phyloP scores from a whole-genome alignment of 2,888 invertebrate species.

The Pheosia tremula region DNA sequence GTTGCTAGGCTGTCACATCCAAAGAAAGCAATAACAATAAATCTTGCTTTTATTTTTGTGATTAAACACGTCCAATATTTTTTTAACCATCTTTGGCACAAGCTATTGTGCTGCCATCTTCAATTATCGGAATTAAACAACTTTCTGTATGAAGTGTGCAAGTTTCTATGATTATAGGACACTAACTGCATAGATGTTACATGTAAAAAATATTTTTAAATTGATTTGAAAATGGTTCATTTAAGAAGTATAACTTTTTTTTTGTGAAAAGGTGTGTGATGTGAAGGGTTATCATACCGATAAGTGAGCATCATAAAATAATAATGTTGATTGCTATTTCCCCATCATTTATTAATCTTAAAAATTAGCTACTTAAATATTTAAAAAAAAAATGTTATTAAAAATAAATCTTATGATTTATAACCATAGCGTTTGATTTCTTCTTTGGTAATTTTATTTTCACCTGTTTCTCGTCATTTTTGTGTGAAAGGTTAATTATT shows the following conservation, averaged over 20 bases:
- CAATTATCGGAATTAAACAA: too few relatives aligned
- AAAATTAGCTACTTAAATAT: background rate
- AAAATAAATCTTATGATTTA: constrained; percentile 80
- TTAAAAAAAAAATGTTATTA: constrained; percentile 34
- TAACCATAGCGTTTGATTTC: constrained; percentile 75
- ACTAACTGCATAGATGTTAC: too few relatives aligned
- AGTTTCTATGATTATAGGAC: too few relatives aligned
- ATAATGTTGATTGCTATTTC: background rate
- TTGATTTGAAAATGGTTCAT: too few relatives aligned
- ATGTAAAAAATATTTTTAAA: too few relatives aligned
- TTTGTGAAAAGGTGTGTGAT: too few relatives aligned
- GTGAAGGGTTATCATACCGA: too few relatives aligned
- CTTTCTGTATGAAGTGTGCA: too few relatives aligned
- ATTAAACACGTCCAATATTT: background rate
- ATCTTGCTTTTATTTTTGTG: constrained; percentile 2
- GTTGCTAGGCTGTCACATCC: constrained; percentile 85
- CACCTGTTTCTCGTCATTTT: constrained; percentile 33
- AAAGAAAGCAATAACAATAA: constrained; percentile 36
- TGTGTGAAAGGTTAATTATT: constrained; percentile 10
- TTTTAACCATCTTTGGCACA: too few relatives aligned
- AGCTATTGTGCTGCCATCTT: too few relatives aligned
- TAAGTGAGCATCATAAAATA: too few relatives aligned
- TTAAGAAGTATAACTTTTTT: too few relatives aligned
- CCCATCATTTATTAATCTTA: background rate
- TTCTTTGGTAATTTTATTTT: constrained; percentile 53